Evolutionary conservation across 2,888 invertebrate genomes (phyloP), one percentile per base, ranked within the genome.

Genomic region (Agrochola circellaris): DNA sequence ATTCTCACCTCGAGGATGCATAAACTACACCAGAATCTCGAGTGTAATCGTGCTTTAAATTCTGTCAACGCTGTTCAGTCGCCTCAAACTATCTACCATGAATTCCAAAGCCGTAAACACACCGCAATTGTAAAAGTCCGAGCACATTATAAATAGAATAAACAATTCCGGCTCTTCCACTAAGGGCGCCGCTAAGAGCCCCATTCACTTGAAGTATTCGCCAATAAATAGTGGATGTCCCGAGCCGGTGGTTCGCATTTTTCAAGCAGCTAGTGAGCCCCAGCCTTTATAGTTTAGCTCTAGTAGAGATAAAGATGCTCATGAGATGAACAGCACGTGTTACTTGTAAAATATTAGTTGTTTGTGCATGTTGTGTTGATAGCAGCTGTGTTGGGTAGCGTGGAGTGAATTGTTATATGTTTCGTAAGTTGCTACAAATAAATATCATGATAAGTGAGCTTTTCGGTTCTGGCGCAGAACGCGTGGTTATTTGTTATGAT

Each of bases 201-300:
- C 91, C 92, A 93, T 94, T 94, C 91, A 90, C 90, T 91, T 94
- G 94, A 94, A 91, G 92, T 91, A 94, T 93, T 92, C 91, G 91
- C 90, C 92, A 92, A 94, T 94, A 94, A 93, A 94, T 93, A 92
- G 90, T 89, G 89, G 85, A 89, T 89, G 90, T 90, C 89, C 84
- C 83, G 83, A 75, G 74, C 73, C 79, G 78, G 85, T 81, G 89
- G 86, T 85, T 85, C 90, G 85, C 91, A 93, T 93, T 93, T 93
- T 92, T 93, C 93, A 92, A 92, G 30, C 76, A 65, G 87, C 89
- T 86, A 87, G 89, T 87, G 88, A 88, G 84, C 86, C 88, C 89
- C 85, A 80, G 87, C 83, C 85, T 82, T 89, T 90, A 88, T 89
- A 88, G 87, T 86, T 87, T 71, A 86, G 83, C 83, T 58, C 68